Percentiles rank a stretch among this genome's conserved stretches.
phyloP scores from a whole-genome alignment of 1,140 invertebrate genomes.

The Drosophila sturtevanti region DNA sequence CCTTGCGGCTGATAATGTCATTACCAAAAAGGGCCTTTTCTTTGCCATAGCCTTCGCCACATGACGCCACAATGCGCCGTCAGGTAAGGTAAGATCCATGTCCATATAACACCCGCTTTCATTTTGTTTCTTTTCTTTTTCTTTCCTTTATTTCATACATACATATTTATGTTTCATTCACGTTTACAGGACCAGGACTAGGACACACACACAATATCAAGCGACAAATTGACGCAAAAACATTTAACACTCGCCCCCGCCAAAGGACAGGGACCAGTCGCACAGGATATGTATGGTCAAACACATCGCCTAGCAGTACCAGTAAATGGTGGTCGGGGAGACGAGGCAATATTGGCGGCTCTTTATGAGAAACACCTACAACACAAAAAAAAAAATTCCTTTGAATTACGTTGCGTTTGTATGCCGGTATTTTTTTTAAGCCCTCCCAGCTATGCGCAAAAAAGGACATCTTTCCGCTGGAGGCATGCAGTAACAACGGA shows the following conservation, averaged over 20 bases:
- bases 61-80: constrained; percentile 53
- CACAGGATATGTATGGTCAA: constrained; percentile 45
- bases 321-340: neutral
- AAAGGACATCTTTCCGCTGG: constrained; percentile 67
- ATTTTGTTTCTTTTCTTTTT: constrained; percentile 21
- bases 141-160: neutral
- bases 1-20: constrained; percentile 76
- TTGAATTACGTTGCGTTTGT: constrained; percentile 64
- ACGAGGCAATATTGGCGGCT: constrained; percentile 49
- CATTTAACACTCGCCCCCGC: constrained; percentile 64
- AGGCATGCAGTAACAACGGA: neutral
- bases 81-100: constrained; percentile 10
- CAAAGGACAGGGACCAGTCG: constrained; percentile 9
- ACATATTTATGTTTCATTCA: constrained; percentile 31
- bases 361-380: constrained; percentile 54
- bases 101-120: neutral
- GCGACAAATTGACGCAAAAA: constrained; percentile 77
- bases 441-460: constrained; percentile 69
- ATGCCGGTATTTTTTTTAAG: constrained; percentile 29
- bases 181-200: constrained; percentile 33
- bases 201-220: constrained; percentile 53
- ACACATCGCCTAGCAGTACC: constrained; percentile 12
- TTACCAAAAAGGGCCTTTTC: constrained; percentile 46
- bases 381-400: constrained; percentile 71
- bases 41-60: constrained; percentile 24